Evolutionary conservation across 2,888 invertebrate species (phyloP), one percentile per base, ranked within the genome.

Genomic region (Drosophila melanosoma): DNA sequence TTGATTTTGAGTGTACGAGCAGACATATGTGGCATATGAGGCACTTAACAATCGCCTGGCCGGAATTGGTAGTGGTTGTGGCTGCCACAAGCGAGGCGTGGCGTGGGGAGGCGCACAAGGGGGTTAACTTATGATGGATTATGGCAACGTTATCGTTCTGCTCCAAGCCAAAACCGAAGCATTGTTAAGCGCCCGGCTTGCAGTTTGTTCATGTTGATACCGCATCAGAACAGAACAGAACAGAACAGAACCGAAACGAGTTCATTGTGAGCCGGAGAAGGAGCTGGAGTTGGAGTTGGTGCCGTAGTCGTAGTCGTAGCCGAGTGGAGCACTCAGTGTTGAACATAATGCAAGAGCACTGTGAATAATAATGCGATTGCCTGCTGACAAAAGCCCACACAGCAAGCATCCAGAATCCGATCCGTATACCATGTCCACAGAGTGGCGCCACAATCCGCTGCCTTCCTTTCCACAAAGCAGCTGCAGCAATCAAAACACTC

Each of bases 121-220:
- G 68, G 42, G 74, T 79, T 68, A 84, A 89, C 90, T 90, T 90
- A 90, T 86, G 86, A 91, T 86, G 91, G 91, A 90, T 89, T 89
- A 88, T 90, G 83, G 75, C 51, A 61, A 51, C 67, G 83, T 65
- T 79, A 65, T 75, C 75, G 74, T 79, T 49, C 62, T 48, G 48
- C 35, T 33, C 57, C 58, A 56, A 69, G 33, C 68, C 54, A 57
- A 63, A 69, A 56, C 63, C 59, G 53, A 42, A 35, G 60, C 59
- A 75, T 79, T 79, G 83, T 79, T 69, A 48, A 51, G 60, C 57
- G 35, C 56, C 35, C 69, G 51, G 72, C 42, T 54, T 73, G 61
- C 65, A 52, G 73, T 59, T 68, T 59, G 56, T 52, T 63, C 51
- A 38, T 57, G 61, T 65, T 73, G 77, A 69, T 84, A 74, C 69